These are phyloP conservation scores for Alfaro cultratus DNA, from an alignment of 2,797 vertebrate species.

Conservation along the genomic window DNA sequence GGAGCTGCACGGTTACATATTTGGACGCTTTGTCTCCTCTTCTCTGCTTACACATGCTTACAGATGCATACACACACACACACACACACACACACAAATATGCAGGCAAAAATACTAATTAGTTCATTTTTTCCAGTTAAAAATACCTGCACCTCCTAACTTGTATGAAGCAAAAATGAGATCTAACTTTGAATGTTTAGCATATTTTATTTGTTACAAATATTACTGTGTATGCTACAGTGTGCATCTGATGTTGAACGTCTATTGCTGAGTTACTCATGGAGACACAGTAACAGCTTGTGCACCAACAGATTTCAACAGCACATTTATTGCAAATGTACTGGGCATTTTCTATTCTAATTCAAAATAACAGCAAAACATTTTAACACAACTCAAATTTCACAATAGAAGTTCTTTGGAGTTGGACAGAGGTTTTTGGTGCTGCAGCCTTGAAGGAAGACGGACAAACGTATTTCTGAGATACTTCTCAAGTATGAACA, in stretches of 20 bases:
- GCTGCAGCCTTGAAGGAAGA: neutral
- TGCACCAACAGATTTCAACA: slow-evolving; percentile 51
- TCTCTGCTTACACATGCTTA: slow-evolving; percentile 7
- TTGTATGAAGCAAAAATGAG: slow-evolving; percentile 33
- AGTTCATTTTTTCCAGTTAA: neutral
- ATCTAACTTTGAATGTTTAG: slow-evolving; percentile 57
- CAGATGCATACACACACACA: slow-evolving; percentile 12
- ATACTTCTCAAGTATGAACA: neutral
- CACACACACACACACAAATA: neutral
- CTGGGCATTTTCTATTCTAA: slow-evolving; percentile 32
- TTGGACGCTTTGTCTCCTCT: slow-evolving; percentile 38
- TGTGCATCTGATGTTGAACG: neutral
- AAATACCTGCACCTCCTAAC: slow-evolving; percentile 31
- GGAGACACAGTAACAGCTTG: slow-evolving; percentile 41
- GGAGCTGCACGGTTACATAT: slow-evolving; percentile 62
- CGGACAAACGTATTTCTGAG: neutral
- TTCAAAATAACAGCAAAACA: slow-evolving; percentile 6
- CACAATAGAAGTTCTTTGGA: neutral
- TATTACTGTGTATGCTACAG: slow-evolving; percentile 11
- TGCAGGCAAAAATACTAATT: slow-evolving; percentile 11
- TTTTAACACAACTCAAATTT: neutral
- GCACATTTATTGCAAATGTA: slow-evolving; percentile 41
- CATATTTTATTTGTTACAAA: slow-evolving; percentile 50
- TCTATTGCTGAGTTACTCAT: slow-evolving; percentile 46
- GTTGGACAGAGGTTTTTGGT: neutral